Percentiles rank a stretch among this genome's conserved stretches.
Evolutionary conservation across 2,888 invertebrate genomes (phyloP).

Genomic region (Chrysina gloriosa): DNA sequence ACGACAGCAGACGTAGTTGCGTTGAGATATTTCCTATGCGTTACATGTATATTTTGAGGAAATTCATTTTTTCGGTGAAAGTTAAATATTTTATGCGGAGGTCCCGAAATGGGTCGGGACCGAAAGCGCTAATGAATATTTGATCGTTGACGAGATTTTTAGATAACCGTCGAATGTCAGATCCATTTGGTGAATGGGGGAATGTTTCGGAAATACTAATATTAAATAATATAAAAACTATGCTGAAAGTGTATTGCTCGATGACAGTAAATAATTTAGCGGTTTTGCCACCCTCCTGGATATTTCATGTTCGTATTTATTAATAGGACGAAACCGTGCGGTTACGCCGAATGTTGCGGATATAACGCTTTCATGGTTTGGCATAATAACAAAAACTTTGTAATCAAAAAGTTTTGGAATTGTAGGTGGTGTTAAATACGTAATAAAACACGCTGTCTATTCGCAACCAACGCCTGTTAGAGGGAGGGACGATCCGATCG

Average conservation of each 20-base stretch:
- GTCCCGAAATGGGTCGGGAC: neutral
- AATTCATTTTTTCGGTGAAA: conserved; percentile 14
- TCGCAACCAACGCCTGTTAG: no score
- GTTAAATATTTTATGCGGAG: conserved; percentile 8
- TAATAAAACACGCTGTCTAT: conserved; percentile 5
- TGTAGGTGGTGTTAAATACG: neutral
- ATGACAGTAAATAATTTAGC: neutral
- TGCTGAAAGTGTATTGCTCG: no score
- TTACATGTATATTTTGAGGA: neutral
- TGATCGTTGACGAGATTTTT: conserved; percentile 8
- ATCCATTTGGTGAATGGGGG: neutral
- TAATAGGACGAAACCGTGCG: neutral
- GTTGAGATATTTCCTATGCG: no score
- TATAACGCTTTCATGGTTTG: neutral
- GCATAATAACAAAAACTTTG: conserved; percentile 10
- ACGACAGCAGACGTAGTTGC: no score
- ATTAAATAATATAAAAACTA: no score
- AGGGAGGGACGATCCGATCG: no score
- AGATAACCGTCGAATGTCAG: no score
- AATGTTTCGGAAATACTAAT: neutral
- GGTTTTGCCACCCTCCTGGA: conserved; percentile 4
- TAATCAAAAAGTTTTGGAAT: conserved; percentile 10
- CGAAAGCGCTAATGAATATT: conserved; percentile 5
- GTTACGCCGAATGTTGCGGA: neutral
- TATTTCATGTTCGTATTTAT: conserved; percentile 12